These are phyloP conservation scores for Macrotrachela quadricornifera DNA, from an alignment of 1,140 invertebrate genomes.

Conservation along the genomic window DNA sequence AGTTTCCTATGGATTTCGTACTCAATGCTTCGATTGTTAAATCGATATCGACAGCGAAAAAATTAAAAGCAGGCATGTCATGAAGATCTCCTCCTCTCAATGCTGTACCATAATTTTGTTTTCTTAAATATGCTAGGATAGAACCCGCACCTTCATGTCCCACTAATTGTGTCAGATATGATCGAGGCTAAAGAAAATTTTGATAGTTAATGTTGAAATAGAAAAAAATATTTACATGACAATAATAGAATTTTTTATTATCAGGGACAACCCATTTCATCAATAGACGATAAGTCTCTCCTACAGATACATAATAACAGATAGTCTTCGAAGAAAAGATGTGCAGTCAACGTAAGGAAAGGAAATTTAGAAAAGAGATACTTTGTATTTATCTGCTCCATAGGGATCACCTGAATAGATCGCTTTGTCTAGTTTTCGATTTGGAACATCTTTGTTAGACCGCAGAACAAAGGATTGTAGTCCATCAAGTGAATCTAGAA, in stretches of 20 bases:
- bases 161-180: slow-evolving; percentile 50
- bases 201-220: too few relatives aligned
- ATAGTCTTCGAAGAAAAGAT: slow-evolving; percentile 21
- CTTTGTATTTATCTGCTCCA: neutral
- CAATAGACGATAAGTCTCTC: slow-evolving; percentile 63
- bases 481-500: slow-evolving; percentile 61
- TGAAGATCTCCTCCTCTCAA: slow-evolving; percentile 51
- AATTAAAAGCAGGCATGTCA: slow-evolving; percentile 59
- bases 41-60: slow-evolving; percentile 67
- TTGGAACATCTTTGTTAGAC: slow-evolving; percentile 53
- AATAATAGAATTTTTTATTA: slow-evolving; percentile 51
- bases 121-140: slow-evolving; percentile 62
- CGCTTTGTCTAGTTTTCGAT: slow-evolving; percentile 41
- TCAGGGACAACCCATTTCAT: slow-evolving; percentile 75
- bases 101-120: slow-evolving; percentile 68
- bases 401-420: too few relatives aligned
- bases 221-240: too few relatives aligned
- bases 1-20: too few relatives aligned
- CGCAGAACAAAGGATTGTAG: slow-evolving; percentile 53
- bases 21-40: slow-evolving; percentile 65
- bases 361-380: too few relatives aligned
- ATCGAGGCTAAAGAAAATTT: slow-evolving; percentile 44
- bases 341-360: too few relatives aligned
- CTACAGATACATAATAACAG: slow-evolving; percentile 59
- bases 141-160: slow-evolving; percentile 88